Evolutionary conservation across 2,113 vertebrate species (phyloP), one percentile per base, ranked within the genome.

Genomic region (Furnarius figulus): DNA sequence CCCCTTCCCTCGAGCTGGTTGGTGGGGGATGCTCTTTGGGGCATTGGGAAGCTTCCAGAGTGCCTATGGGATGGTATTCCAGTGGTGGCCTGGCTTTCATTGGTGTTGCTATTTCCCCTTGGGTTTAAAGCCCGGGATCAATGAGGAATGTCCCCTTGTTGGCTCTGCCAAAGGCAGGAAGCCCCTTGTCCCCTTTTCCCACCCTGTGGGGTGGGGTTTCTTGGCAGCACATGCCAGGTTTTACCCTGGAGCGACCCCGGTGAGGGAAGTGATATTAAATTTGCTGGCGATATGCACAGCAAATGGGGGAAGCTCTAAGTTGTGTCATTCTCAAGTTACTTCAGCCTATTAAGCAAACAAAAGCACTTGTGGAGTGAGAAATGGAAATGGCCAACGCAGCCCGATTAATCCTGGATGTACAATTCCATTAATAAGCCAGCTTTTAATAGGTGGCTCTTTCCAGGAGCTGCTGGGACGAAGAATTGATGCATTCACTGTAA

Each of bases 311-410:
- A 90, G 97, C 96, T 97, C 94, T 87, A 97, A 97, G 97, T 98
- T 98, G 98, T 97, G 97, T 95, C 97, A 87, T 98, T 97, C 97
- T 97, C 97, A 96, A 98, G 97, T 97, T 97, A 97, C 98, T 98
- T 98, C 97, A 98, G 98, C 96, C 97, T 97, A 98, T 98, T 98
- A 98, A 98, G 97, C 97, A 98, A 98, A 98, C 97, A 98, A 98
- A 98, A 98, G 98, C 97, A 98, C 97, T 98, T 97, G 98, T 96
- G 96, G 98, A 98, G 97, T 98, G 98, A 98, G 98, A 98, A 98
- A 98, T 98, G 97, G 97, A 98, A 98, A 98, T 98, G 97, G 97
- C 96, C 97, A 90, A 83, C 2, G 21, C 79, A 28, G 97, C 97
- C 97, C 93, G 97, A 98, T 98, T 98, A 98, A 98, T 98, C 98